Evolutionary conservation across 2,797 vertebrate genomes (phyloP).

Genomic region (Phyllotis vaccarum): DNA sequence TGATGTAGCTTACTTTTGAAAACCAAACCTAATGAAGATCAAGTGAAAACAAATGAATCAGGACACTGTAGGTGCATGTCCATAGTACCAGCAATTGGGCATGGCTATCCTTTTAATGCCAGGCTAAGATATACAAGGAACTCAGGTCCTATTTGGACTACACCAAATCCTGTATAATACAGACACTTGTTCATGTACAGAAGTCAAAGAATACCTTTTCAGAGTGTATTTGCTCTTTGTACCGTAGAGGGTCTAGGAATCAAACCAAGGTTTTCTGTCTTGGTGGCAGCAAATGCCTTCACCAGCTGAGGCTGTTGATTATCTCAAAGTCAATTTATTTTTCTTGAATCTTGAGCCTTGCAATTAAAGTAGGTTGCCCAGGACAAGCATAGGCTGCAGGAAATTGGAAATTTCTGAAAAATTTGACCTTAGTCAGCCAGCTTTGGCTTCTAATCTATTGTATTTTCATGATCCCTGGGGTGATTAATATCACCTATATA

Average conservation of each 20-base stretch:
- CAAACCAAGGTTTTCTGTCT: neutral
- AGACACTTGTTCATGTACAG: neutral
- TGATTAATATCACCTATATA: neutral
- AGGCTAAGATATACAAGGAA: fast-evolving
- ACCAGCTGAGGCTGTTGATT: neutral
- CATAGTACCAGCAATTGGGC: neutral
- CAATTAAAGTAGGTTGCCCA: neutral
- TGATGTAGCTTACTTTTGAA: neutral
- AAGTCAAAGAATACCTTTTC: neutral
- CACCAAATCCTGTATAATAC: neutral
- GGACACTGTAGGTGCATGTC: neutral
- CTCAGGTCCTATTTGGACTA: neutral
- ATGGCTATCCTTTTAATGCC: neutral
- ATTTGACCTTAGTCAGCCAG: neutral
- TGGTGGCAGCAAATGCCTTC: neutral
- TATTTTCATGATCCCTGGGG: neutral
- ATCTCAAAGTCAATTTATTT: neutral
- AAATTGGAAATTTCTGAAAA: neutral
- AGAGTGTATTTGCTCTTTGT: neutral
- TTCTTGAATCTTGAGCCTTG: neutral
- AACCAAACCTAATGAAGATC: neutral
- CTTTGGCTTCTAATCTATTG: neutral
- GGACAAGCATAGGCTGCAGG: neutral
- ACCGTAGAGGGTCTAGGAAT: neutral
- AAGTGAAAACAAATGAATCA: neutral